Conservation (phyloP, 2,113 vertebrate genomes). For the Phainopepla nitens region DNA sequence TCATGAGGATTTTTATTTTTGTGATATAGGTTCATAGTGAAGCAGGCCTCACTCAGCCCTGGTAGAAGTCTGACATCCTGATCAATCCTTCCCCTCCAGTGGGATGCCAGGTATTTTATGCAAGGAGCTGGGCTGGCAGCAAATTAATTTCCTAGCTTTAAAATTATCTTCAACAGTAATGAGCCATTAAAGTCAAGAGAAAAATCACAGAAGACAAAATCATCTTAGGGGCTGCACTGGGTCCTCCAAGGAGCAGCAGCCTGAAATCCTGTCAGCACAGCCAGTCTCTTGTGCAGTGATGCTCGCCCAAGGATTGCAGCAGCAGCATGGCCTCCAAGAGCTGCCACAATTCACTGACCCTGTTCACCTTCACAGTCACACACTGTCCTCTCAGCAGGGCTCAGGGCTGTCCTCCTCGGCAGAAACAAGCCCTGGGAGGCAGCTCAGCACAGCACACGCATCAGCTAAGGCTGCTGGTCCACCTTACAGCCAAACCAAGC, state of each 20-base stretch:
- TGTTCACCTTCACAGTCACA: not conserved
- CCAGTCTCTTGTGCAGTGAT: fast-evolving
- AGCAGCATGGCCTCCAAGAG: not conserved
- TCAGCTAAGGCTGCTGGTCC: not conserved
- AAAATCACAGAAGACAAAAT: not conserved
- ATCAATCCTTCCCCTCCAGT: not conserved
- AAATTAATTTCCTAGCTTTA: not conserved
- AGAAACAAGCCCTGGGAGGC: not conserved
- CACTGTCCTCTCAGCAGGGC: not conserved
- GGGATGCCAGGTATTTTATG: not conserved
- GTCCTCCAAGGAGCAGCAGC: not conserved
- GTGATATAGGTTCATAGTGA: not conserved
- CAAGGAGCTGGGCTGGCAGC: not conserved
- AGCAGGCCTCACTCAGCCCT: not conserved
- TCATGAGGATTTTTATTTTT: not conserved
- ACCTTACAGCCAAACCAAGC: not conserved
- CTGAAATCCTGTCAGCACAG: not conserved
- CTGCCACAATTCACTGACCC: not conserved
- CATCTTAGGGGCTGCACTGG: not conserved
- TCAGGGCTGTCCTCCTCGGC: not conserved
- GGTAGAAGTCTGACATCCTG: not conserved
- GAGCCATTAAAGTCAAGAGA: not conserved
- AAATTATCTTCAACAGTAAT: not conserved
- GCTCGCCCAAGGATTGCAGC: fast-evolving
- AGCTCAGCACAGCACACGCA: not conserved